These are phyloP conservation scores for Lithobates pipiens DNA, from an alignment of 2,797 vertebrate genomes.

Conservation along the genomic window DNA sequence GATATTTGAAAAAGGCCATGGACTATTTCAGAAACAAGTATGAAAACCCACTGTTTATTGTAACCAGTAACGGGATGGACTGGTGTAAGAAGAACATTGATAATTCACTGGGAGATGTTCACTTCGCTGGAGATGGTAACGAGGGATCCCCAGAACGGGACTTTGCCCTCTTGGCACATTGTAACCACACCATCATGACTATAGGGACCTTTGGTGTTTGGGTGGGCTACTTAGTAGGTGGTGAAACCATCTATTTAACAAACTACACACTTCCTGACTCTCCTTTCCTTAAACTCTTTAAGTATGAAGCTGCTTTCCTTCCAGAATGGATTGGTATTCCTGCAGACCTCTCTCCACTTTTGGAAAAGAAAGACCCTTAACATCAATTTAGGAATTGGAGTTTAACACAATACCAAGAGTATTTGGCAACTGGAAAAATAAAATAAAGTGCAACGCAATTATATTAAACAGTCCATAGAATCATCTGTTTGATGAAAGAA, in stretches of 20 bases:
- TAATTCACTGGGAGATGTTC: conserved; percentile 63
- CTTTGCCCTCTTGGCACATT: conserved; percentile 66
- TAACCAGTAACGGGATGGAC: conserved; percentile 68
- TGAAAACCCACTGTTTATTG: conserved; percentile 64
- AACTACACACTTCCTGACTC: conserved; percentile 70
- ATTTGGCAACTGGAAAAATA: not conserved
- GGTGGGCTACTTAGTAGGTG: conserved; percentile 67
- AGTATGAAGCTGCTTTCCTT: conserved; percentile 67
- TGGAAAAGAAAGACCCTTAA: not conserved
- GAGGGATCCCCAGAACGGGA: conserved; percentile 64
- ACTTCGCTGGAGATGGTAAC: conserved; percentile 65
- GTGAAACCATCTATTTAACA: conserved; percentile 67
- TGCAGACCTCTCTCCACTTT: conserved; percentile 65
- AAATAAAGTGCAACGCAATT: no score
- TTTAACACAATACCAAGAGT: not conserved
- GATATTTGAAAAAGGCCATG: conserved; percentile 66
- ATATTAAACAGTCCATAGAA: no score
- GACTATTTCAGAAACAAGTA: conserved; percentile 67
- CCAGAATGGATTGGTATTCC: conserved; percentile 70
- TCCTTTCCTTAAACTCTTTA: conserved; percentile 67
- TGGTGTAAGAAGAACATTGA: conserved; percentile 67
- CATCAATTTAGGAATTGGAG: not conserved
- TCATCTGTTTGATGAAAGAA: no score
- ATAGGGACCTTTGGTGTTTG: conserved; percentile 72
- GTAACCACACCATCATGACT: conserved; percentile 72